phyloP scores from a whole-genome alignment of 2,888 invertebrate species.

The Apodemia duryi region DNA sequence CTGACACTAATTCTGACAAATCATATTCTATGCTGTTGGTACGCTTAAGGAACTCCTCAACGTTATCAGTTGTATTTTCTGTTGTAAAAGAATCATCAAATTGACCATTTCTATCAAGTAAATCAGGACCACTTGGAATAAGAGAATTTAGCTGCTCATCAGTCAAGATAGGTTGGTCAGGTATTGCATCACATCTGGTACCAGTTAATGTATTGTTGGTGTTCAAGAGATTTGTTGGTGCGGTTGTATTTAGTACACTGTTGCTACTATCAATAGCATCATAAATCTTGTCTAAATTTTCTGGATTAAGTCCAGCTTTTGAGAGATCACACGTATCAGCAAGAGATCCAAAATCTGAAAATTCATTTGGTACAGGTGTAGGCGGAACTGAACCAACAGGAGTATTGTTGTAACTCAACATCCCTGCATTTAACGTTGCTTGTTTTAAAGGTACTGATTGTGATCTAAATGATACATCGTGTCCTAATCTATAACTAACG shows the following conservation, averaged over 20 bases:
- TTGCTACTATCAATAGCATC: constrained; percentile 80
- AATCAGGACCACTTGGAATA: constrained; percentile 57
- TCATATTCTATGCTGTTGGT: constrained; percentile 70
- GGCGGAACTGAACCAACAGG: constrained; percentile 83
- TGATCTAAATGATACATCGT: constrained; percentile 79
- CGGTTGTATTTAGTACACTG: constrained; percentile 57
- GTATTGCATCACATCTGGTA: constrained; percentile 61
- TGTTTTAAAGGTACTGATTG: constrained; percentile 89
- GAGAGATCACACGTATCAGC: constrained; percentile 78
- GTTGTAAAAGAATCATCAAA: constrained; percentile 55
- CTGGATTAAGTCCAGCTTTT: constrained; percentile 73
- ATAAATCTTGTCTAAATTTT: constrained; percentile 83
- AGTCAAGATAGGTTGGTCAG: constrained; percentile 57
- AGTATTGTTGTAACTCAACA: constrained; percentile 70
- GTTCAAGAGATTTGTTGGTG: constrained; percentile 50
- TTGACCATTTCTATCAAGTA: constrained; percentile 52
- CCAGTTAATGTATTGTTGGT: constrained; percentile 48
- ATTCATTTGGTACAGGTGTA: constrained; percentile 85
- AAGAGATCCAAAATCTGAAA: constrained; percentile 83
- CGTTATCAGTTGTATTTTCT: constrained; percentile 49
- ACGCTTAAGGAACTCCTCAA: constrained; percentile 67
- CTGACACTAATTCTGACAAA: constrained; percentile 55
- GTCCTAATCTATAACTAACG: constrained; percentile 57
- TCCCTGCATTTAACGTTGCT: constrained; percentile 63
- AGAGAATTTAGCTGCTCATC: constrained; percentile 62